Percentiles rank a stretch among this genome's conserved stretches.
phyloP scores from a whole-genome alignment of 2,797 vertebrate species.

The Poeciliopsis turneri region DNA sequence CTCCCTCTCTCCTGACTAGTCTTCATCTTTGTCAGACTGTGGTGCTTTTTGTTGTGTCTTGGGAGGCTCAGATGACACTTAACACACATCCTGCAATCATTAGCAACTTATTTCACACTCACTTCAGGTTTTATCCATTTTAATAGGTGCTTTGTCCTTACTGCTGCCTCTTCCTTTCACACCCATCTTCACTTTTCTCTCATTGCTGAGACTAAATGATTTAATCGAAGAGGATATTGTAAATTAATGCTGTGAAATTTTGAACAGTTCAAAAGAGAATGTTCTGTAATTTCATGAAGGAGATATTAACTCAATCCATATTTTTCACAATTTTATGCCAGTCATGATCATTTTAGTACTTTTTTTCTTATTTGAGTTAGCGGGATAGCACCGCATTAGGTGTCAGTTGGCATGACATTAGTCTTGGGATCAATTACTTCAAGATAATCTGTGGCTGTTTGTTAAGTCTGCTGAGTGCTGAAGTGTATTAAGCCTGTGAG shows the following conservation, averaged over 20 bases:
- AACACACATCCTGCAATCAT: conserved; percentile 67
- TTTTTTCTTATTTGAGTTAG: background rate
- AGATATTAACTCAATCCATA: conserved; percentile 12
- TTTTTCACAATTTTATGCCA: background rate
- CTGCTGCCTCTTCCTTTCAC: conserved; percentile 24
- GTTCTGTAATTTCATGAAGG: conserved; percentile 24
- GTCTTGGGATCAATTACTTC: conserved; percentile 31
- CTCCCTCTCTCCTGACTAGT: conserved; percentile 7
- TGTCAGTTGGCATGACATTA: background rate
- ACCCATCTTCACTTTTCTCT: conserved; percentile 28
- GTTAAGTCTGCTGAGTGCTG: conserved; percentile 11
- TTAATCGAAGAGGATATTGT: conserved; percentile 30
- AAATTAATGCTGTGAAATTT: conserved; percentile 41
- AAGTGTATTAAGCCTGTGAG: conserved; percentile 54
- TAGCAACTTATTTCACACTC: conserved; percentile 68
- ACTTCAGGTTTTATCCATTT: conserved; percentile 51
- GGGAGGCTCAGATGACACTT: conserved; percentile 37
- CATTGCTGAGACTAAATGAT: conserved; percentile 45
- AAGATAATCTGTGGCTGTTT: conserved; percentile 26
- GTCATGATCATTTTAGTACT: background rate
- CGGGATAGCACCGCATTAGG: background rate
- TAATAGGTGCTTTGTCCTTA: conserved; percentile 41
- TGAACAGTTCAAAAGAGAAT: conserved; percentile 14
- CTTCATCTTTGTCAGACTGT: conserved; percentile 26
- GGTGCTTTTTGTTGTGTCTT: conserved; percentile 58